Evolutionary conservation across 2,888 invertebrate species (phyloP).

Genomic region (Polyploca ridens): DNA sequence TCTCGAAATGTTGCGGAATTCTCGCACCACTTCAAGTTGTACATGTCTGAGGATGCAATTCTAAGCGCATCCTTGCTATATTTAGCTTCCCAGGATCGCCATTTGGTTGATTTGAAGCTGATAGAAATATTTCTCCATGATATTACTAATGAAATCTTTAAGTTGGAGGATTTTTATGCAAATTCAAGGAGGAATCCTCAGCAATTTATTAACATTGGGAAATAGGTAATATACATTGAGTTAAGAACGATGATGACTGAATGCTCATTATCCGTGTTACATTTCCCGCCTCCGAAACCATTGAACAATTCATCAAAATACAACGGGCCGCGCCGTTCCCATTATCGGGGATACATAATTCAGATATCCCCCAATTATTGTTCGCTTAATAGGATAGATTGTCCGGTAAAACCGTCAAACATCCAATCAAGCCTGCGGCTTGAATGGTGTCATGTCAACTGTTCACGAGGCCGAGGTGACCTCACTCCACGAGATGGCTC

Average conservation of each 20-base stretch:
- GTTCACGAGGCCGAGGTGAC: conserved; percentile 10
- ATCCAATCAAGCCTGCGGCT: neutral
- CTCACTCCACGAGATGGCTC: conserved; percentile 23
- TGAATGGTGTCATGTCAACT: conserved; percentile 9
- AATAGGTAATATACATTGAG: too few species aligned
- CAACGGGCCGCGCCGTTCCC: neutral
- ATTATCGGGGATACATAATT: neutral
- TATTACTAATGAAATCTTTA: too few species aligned
- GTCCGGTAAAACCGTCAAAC: neutral
- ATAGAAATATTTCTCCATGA: too few species aligned
- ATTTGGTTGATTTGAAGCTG: too few species aligned
- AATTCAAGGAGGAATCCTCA: too few species aligned
- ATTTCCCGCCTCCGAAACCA: neutral
- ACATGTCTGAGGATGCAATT: conserved; percentile 22
- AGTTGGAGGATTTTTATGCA: too few species aligned
- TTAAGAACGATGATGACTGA: too few species aligned
- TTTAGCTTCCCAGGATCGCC: conserved; percentile 19
- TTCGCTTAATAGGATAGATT: conserved; percentile 7
- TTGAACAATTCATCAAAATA: neutral
- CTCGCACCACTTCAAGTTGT: conserved; percentile 17
- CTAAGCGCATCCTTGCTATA: conserved; percentile 24
- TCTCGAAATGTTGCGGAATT: conserved; percentile 17
- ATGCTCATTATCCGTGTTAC: neutral
- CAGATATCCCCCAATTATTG: conserved; percentile 7
- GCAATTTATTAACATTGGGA: too few species aligned